Evolutionary conservation across 2,888 invertebrate species (phyloP).

Genomic region (Drosophila bunnanda): DNA sequence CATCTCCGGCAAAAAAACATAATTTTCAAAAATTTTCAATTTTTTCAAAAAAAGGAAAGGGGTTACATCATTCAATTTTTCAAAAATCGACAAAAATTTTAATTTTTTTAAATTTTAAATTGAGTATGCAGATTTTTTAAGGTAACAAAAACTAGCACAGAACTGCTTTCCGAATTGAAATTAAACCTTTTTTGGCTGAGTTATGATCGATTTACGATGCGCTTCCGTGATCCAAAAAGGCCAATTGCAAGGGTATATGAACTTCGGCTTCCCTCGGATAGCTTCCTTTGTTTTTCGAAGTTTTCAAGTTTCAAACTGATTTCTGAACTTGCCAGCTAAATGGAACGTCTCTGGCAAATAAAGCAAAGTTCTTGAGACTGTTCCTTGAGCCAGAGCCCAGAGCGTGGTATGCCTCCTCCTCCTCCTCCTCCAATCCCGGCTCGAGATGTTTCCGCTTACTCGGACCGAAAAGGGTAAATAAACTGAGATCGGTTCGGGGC

Average conservation of each 20-base stretch:
- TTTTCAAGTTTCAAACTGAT: background rate
- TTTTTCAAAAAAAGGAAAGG: too few relatives aligned
- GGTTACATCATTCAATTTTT: too few relatives aligned
- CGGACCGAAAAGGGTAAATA: conserved; percentile 14
- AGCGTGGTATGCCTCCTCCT: background rate
- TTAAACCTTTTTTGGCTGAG: too few relatives aligned
- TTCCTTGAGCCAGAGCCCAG: conserved; percentile 3
- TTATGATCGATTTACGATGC: background rate
- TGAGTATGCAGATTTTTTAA: too few relatives aligned
- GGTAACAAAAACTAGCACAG: too few relatives aligned
- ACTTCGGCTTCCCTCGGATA: background rate
- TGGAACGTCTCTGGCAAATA: conserved; percentile 1
- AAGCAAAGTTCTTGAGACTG: conserved; percentile 12
- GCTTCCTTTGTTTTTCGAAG: background rate
- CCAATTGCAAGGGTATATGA: background rate
- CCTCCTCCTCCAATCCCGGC: background rate
- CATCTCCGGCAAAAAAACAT: too few relatives aligned
- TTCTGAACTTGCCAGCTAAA: background rate
- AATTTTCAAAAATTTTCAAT: too few relatives aligned
- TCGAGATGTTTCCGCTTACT: conserved; percentile 14
- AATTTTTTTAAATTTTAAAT: too few relatives aligned
- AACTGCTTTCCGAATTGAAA: too few relatives aligned
- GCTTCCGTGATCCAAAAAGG: background rate
- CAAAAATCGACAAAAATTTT: too few relatives aligned
- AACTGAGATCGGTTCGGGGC: background rate